phyloP scores from a whole-genome alignment of 2,888 invertebrate species.

The Hesperia comma region DNA sequence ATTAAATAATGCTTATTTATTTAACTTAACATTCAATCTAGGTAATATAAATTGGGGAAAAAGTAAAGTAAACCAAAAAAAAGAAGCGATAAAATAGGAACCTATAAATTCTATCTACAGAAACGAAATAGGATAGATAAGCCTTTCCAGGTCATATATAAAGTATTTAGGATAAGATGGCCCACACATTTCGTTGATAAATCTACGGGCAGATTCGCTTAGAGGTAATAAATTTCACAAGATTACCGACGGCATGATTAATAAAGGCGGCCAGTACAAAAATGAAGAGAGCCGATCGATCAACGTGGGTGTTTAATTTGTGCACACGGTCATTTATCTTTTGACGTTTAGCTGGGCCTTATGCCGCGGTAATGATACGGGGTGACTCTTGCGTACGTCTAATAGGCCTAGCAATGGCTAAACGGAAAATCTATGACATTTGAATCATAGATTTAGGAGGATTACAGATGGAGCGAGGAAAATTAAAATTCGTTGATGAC shows the following conservation, averaged over 20 bases:
- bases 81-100: too few species aligned
- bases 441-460: not conserved
- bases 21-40: too few species aligned
- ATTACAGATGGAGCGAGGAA: not conserved
- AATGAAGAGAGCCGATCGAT: slow-evolving; percentile 79
- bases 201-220: slow-evolving; percentile 79
- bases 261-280: slow-evolving; percentile 73
- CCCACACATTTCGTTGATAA: slow-evolving; percentile 82
- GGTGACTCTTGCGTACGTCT: slow-evolving; percentile 45
- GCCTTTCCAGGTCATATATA: slow-evolving; percentile 37
- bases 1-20: too few species aligned
- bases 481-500: not conserved
- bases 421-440: slow-evolving; percentile 30
- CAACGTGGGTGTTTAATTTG: slow-evolving; percentile 83
- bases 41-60: too few species aligned
- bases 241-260: slow-evolving; percentile 78
- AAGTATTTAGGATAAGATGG: slow-evolving; percentile 48
- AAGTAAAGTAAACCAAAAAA: too few species aligned
- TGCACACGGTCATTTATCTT: slow-evolving; percentile 72
- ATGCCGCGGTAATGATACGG: slow-evolving; percentile 63
- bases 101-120: too few species aligned
- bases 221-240: slow-evolving; percentile 82
- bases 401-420: slow-evolving; percentile 27
- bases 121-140: not conserved
- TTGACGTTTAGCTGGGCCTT: slow-evolving; percentile 64